Evolutionary conservation across 2,797 vertebrate genomes (phyloP).

Genomic region (Pteronotus mesoamericanus): DNA sequence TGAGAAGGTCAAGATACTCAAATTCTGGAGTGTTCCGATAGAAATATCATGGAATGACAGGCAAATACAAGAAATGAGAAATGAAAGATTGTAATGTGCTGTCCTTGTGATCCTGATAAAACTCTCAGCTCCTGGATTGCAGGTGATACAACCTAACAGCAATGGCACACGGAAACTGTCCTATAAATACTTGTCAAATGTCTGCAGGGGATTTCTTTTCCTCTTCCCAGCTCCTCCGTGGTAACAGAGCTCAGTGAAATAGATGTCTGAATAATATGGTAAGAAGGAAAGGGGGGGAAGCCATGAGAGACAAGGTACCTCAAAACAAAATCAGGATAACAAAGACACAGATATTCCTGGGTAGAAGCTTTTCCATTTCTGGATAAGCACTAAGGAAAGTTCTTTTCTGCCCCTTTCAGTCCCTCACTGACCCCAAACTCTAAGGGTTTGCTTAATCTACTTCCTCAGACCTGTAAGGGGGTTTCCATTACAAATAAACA

Average conservation of each 20-base stretch:
- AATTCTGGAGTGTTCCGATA: not conserved
- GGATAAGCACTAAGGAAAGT: not conserved
- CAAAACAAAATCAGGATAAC: not conserved
- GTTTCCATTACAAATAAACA: not conserved
- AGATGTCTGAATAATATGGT: not conserved
- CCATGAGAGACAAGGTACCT: not conserved
- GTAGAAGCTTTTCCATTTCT: not conserved
- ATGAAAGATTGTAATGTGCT: not conserved
- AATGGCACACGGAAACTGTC: not conserved
- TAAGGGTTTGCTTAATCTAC: not conserved
- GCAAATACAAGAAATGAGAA: not conserved
- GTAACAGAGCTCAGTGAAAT: not conserved
- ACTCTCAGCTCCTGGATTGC: not conserved
- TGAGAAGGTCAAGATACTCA: not conserved
- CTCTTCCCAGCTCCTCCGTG: not conserved
- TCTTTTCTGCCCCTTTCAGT: not conserved
- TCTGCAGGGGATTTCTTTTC: not conserved
- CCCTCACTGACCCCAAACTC: not conserved
- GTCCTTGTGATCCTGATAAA: not conserved
- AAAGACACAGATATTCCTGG: rapidly evolving
- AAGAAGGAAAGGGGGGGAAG: rapidly evolving
- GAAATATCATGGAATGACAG: not conserved
- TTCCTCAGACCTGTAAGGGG: not conserved
- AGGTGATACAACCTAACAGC: not conserved
- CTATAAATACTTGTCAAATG: not conserved